Evolutionary conservation across 2,888 invertebrate species (phyloP).

Genomic region (Uloborus plumipes): DNA sequence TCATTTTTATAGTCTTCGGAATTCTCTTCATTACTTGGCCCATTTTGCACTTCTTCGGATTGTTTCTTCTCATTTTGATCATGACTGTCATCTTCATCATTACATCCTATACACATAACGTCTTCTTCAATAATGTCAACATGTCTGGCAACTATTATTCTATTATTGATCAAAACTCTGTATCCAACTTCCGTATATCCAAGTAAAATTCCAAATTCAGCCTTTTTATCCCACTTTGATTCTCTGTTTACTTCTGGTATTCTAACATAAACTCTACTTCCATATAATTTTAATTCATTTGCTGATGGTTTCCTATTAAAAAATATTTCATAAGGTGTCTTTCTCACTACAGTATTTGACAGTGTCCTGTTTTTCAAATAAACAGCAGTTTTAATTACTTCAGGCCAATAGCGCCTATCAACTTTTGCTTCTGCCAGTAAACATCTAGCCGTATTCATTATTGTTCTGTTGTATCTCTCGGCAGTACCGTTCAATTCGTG

Average conservation of each 20-base stretch:
- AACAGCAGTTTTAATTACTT: neutral
- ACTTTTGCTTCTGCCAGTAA: slow-evolving; percentile 2
- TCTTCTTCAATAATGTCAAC: slow-evolving; percentile 7
- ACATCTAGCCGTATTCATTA: neutral
- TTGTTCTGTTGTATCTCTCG: neutral
- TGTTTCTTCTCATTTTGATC: neutral
- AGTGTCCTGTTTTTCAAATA: neutral
- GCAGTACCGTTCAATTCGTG: neutral
- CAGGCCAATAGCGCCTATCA: neutral
- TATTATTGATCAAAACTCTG: slow-evolving; percentile 1
- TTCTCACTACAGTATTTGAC: neutral
- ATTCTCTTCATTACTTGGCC: neutral
- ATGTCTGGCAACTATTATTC: slow-evolving; percentile 1
- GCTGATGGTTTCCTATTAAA: neutral
- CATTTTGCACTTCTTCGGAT: neutral
- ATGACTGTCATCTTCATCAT: neutral
- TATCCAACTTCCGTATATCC: slow-evolving; percentile 7
- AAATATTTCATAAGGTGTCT: slow-evolving; percentile 1
- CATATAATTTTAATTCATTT: neutral
- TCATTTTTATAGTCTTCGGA: neutral
- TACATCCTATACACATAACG: neutral
- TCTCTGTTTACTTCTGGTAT: neutral
- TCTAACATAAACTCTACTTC: neutral
- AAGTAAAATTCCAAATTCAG: slow-evolving; percentile 7
- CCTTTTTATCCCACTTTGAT: neutral